Conservation (phyloP, 2,888 invertebrate species). For the Neoascia interrupta region DNA sequence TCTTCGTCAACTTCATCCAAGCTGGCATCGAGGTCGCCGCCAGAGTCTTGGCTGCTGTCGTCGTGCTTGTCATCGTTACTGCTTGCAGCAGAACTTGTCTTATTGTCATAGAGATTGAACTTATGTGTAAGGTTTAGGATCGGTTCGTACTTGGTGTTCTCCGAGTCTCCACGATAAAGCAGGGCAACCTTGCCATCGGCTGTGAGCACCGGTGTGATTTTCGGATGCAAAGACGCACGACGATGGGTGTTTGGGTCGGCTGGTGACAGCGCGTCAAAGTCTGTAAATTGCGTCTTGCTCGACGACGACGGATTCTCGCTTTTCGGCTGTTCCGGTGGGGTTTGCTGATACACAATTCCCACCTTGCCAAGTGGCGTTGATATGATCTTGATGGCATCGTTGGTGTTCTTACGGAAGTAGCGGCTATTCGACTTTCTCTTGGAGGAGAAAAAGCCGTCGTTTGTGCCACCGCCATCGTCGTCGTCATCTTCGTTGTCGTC, state of each 20-base stretch:
- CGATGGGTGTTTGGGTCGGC: constrained; percentile 79
- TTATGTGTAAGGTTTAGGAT: constrained; percentile 79
- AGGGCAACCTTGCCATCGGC: constrained; percentile 81
- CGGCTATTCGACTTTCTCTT: constrained; percentile 75
- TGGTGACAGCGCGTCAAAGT: constrained; percentile 78
- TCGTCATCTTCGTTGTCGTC: constrained; percentile 71
- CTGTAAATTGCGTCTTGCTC: constrained; percentile 75
- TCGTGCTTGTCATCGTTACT: constrained; percentile 68
- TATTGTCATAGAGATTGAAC: constrained; percentile 73
- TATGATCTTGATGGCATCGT: constrained; percentile 80
- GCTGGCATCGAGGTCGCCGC: constrained; percentile 69
- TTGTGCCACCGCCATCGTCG: constrained; percentile 69
- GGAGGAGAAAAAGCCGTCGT: constrained; percentile 76
- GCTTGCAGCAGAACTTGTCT: constrained; percentile 69
- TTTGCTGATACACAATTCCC: constrained; percentile 80
- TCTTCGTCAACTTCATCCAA: constrained; percentile 64
- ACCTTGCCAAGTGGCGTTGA: constrained; percentile 80
- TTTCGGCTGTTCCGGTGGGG: constrained; percentile 70
- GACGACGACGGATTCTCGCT: constrained; percentile 65
- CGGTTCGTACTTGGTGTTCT: constrained; percentile 79
- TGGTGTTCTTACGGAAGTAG: constrained; percentile 79
- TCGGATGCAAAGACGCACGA: constrained; percentile 78
- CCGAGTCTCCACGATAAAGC: constrained; percentile 80
- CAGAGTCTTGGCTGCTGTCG: constrained; percentile 61
- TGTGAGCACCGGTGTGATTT: constrained; percentile 80